Evolutionary conservation across 64 coral and sea anemone genomes (phyloP).

Genomic region (Porites australiensis): DNA sequence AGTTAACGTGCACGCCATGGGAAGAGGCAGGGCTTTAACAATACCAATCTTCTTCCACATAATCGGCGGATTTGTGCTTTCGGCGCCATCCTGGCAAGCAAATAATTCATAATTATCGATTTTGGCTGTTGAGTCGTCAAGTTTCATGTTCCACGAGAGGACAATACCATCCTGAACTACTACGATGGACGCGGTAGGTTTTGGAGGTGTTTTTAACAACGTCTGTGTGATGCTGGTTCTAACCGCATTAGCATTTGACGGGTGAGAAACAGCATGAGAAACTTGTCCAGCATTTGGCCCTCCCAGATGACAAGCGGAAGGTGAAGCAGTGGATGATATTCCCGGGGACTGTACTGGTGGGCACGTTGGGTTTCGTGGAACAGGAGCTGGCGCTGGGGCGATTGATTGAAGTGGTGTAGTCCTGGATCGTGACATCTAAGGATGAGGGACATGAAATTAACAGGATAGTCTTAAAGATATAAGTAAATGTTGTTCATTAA

Average conservation of each 20-base stretch:
- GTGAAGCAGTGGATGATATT: not conserved
- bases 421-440: not conserved
- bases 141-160: conserved; percentile 91
- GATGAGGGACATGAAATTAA: no score
- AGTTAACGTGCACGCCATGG: conserved; percentile 98
- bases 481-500: no score
- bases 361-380: not conserved
- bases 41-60: conserved; percentile 94
- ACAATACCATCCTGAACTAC: conserved; percentile 86
- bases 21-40: conserved; percentile 89
- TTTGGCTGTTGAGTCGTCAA: conserved; percentile 8
- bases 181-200: conserved; percentile 83
- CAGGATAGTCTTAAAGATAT: no score
- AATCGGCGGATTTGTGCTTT: conserved; percentile 56
- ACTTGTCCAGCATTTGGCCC: not conserved
- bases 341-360: conserved; percentile 36
- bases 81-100: conserved; percentile 83
- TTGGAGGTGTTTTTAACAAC: conserved; percentile 44
- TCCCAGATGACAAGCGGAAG: not conserved
- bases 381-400: conserved; percentile 1
- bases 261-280: not conserved
- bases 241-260: not conserved
- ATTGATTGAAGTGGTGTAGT: not conserved
- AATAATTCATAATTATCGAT: conserved; percentile 92
- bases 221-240: conserved; percentile 1